Conservation (phyloP, 2,888 invertebrate genomes). For the Plutella xylostella region DNA sequence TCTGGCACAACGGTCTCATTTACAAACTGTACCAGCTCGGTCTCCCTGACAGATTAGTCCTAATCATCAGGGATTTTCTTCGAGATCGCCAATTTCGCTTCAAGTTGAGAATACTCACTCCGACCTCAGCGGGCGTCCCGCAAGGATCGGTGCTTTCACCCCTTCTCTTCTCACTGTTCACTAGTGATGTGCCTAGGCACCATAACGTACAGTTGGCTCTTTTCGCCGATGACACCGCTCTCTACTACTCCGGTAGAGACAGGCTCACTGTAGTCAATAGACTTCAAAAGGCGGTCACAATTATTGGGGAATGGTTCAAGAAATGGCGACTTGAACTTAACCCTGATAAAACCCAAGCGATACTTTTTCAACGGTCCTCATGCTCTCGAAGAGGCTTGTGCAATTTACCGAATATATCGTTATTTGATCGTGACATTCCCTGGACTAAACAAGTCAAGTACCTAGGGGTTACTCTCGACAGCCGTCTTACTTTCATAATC, state of each 20-base stretch:
- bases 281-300: neutral
- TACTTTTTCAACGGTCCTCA: neutral
- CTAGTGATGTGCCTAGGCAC: neutral
- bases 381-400: neutral
- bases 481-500: neutral
- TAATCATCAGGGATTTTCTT: neutral
- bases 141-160: neutral
- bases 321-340: neutral
- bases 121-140: neutral
- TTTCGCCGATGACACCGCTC: conserved; percentile 1
- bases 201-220: neutral
- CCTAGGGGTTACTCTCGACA: neutral
- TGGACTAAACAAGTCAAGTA: too few species aligned
- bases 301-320: neutral
- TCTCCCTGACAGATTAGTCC: conserved; percentile 5
- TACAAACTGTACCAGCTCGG: conserved; percentile 9
- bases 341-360: neutral
- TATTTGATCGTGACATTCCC: neutral
- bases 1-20: conserved; percentile 10
- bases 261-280: neutral
- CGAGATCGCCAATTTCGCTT: neutral
- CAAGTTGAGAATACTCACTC: neutral
- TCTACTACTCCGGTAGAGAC: neutral
- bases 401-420: neutral
- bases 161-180: neutral